Conservation (phyloP, 2,113 vertebrate species). For the Xenotilapia leptura region DNA sequence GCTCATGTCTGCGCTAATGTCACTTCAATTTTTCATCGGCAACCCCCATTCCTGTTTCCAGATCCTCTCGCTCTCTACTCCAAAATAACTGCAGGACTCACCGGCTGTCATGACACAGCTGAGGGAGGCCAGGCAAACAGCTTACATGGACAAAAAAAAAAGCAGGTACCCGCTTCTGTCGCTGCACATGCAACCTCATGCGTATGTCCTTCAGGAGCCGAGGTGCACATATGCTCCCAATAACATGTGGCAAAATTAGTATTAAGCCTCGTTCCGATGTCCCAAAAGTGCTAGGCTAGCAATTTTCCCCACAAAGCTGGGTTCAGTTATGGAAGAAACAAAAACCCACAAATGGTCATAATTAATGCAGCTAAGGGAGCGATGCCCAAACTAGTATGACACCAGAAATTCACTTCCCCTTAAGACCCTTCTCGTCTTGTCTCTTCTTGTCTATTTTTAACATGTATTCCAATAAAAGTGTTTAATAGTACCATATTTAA, state of each 20-base stretch:
- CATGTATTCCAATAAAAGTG: background rate
- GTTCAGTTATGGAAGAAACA: background rate
- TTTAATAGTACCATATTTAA: background rate
- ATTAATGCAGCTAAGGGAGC: background rate
- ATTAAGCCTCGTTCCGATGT: background rate
- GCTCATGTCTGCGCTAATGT: conserved; percentile 62
- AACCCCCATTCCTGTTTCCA: conserved; percentile 49
- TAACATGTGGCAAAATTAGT: background rate
- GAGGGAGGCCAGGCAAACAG: background rate
- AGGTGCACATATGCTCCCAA: background rate
- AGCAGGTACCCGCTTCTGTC: background rate
- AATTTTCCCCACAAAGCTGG: background rate
- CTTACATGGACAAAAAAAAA: rapidly evolving
- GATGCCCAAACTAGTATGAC: background rate
- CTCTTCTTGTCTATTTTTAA: background rate
- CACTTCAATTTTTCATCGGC: conserved; percentile 65
- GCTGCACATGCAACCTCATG: background rate
- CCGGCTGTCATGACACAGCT: background rate
- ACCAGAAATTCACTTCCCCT: background rate
- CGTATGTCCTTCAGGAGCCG: background rate
- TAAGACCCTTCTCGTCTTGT: background rate
- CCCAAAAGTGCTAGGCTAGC: background rate
- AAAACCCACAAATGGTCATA: background rate
- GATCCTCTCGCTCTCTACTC: background rate
- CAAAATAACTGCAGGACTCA: conserved; percentile 21